A percentile compares a stretch with the other conserved stretches of the same genome.
phyloP scores from a whole-genome alignment of 2,888 invertebrate genomes.

The Oscheius sp. region DNA sequence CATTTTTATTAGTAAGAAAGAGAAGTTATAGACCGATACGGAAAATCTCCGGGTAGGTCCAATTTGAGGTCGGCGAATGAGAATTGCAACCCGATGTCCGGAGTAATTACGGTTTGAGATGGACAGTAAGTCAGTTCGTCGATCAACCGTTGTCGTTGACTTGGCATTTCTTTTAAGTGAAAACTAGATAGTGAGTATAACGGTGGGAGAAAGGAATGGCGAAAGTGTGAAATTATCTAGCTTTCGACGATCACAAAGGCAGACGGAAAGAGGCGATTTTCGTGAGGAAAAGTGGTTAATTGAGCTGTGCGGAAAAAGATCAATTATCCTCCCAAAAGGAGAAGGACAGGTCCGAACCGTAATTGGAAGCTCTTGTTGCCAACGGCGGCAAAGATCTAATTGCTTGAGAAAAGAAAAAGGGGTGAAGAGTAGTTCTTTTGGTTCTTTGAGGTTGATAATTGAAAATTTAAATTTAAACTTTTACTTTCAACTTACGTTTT shows the following conservation, averaged over 20 bases:
- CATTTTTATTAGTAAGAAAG: too few relatives aligned
- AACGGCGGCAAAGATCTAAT: not conserved
- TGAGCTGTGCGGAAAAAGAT: conserved; percentile 21
- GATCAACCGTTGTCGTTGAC: not conserved
- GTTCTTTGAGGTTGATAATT: too few relatives aligned
- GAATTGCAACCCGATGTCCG: conserved; percentile 12
- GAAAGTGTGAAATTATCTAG: conserved; percentile 27
- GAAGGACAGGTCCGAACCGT: conserved; percentile 29
- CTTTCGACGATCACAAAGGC: conserved; percentile 9
- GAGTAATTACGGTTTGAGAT: not conserved
- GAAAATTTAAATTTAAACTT: too few relatives aligned
- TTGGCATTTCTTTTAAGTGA: not conserved
- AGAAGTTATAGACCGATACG: not conserved
- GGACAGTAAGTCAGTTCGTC: not conserved
- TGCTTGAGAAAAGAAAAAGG: too few relatives aligned
- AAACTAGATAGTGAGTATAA: not conserved
- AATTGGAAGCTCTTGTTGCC: conserved; percentile 21
- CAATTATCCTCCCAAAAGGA: conserved; percentile 22
- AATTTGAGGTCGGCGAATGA: conserved; percentile 15
- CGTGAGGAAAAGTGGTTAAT: not conserved
- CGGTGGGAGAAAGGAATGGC: not conserved
- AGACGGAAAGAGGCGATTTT: conserved; percentile 14
- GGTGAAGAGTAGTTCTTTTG: too few relatives aligned
- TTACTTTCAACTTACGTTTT: too few relatives aligned
- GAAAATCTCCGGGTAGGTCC: not conserved